Evolutionary conservation across 2,888 invertebrate species (phyloP), one percentile per base, ranked within the genome.

Genomic region (Sabatieria punctata): DNA sequence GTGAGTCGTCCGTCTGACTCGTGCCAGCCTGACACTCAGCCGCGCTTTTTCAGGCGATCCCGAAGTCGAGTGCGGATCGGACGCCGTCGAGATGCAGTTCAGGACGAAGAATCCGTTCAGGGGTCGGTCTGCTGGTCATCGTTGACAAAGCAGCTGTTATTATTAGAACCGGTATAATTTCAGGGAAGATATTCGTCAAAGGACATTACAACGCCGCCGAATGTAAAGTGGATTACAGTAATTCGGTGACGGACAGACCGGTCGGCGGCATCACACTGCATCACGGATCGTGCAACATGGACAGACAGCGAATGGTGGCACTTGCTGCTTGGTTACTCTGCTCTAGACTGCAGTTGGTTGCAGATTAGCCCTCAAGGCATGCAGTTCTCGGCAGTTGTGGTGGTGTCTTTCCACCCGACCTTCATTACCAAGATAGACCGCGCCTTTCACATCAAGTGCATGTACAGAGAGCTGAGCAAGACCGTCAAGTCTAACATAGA

Each of bases 211-310:
- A 52, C 45, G 51, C 57, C 18, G 59, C 61, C 4, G 62, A 61
- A 38, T 64, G 64, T 37, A 43, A 52, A 3, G 57, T 59, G 13
- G 60, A 61, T 41, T 59, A 61, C 50, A 48, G 47, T 21, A 52
- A 57, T 13, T 41, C 52, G 35, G 44, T 35, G 15, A 38, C 8
- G 11, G 11, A 8, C 11, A 35, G 35, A 26, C 48, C 50, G 22
- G 39, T 35, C 24, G 50, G 60, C 2, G 61, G 63, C 2, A 65
- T 64, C 39, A 52, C 55, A 38, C 50, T 64, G 26, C 55, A 56
- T 26, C 62, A 62, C 43, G 64, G 64, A 1, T 55, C 58, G 0
- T 64, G 64, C 46, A 60, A 64, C 47, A 64, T 64, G 64, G 59
- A 63, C 43, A 38, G 64, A 37, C 60, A 61, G 44, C 48, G 61